phyloP scores from a whole-genome alignment of 2,797 vertebrate species.

The Rousettus madagascariensis region DNA sequence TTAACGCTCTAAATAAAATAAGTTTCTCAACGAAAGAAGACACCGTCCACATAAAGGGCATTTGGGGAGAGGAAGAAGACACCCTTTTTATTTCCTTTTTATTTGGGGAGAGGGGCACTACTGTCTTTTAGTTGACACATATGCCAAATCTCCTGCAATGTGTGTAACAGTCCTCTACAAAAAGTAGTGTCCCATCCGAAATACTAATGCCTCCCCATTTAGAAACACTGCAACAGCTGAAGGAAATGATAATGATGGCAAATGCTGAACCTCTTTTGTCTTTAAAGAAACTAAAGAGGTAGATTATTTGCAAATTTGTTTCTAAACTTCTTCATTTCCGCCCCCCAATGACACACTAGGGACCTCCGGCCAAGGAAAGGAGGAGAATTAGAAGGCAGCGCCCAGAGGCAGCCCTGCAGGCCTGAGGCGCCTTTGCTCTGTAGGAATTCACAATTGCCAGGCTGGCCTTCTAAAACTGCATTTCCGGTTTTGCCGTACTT shows the following conservation, averaged over 20 bases:
- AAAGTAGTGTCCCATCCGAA: not conserved
- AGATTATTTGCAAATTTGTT: not conserved
- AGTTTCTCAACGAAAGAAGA: not conserved
- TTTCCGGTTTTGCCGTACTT: not conserved
- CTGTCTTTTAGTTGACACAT: not conserved
- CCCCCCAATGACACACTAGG: not conserved
- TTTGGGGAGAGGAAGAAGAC: not conserved
- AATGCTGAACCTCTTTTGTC: not conserved
- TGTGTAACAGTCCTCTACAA: not conserved
- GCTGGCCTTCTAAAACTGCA: not conserved
- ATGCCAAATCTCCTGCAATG: not conserved
- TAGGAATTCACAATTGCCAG: not conserved
- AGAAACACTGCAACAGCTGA: not conserved
- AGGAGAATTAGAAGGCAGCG: not conserved
- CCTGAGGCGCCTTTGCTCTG: not conserved
- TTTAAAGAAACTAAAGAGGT: slow-evolving; percentile 1
- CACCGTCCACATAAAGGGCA: not conserved
- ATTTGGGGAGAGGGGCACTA: not conserved
- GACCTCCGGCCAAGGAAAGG: not conserved
- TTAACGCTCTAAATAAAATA: not conserved
- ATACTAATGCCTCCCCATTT: not conserved
- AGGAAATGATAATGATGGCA: not conserved
- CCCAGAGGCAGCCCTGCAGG: not conserved
- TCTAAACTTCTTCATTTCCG: not conserved
- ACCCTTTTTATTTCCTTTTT: too few species aligned